Conservation (phyloP, 2,113 vertebrate species). For the Azemiops feae region DNA sequence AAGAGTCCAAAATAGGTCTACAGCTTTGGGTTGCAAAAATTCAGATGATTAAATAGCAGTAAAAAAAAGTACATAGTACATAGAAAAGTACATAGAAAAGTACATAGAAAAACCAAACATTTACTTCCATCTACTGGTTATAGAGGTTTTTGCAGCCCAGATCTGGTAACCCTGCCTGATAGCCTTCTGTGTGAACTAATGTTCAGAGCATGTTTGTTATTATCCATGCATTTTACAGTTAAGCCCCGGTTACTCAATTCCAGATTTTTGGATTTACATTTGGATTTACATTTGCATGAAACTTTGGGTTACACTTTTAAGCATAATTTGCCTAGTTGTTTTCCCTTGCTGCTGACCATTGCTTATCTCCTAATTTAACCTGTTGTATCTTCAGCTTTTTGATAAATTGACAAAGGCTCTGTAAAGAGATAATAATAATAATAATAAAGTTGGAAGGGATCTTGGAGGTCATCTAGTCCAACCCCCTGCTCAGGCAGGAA, state of each 20-base stretch:
- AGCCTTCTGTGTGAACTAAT: neutral
- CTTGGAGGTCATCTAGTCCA: no score
- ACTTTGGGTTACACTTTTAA: no score
- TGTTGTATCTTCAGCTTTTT: neutral
- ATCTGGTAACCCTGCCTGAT: neutral
- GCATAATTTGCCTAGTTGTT: neutral
- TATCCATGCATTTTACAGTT: neutral
- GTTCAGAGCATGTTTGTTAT: neutral
- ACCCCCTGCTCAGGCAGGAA: no score
- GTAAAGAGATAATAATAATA: no score
- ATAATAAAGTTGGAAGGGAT: no score
- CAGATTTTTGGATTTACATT: neutral
- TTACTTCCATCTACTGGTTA: neutral
- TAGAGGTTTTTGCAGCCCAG: neutral
- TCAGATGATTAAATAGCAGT: neutral
- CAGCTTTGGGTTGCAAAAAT: neutral
- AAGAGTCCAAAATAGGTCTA: neutral
- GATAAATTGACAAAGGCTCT: neutral
- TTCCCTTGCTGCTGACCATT: neutral
- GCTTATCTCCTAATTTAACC: neutral
- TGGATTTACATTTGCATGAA: neutral
- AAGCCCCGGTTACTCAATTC: neutral
- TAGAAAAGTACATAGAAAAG: no score
- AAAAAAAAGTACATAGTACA: no score
- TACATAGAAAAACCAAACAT: neutral